Evolutionary conservation across 2,888 invertebrate genomes (phyloP), one percentile per base, ranked within the genome.

Genomic region (Marasmarcha lunaedactyla): DNA sequence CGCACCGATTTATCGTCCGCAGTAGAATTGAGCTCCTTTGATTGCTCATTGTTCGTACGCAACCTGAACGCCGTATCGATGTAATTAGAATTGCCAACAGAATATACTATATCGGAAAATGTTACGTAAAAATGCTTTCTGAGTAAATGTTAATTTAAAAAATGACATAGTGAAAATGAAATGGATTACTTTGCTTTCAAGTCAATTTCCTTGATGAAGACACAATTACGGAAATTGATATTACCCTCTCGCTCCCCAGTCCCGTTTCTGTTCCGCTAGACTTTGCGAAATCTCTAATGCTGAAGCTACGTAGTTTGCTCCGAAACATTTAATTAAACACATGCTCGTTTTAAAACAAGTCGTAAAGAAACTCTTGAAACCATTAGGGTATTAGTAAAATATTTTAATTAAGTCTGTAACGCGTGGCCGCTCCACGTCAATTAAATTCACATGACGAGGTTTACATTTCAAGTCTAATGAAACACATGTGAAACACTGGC

Each of bases 191-290:
- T 61, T 58, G 59, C 63, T 63, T 65, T n/a, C 11, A 30, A 30
- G 66, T 71, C 77, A 76, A 77, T 77, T 78, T 77, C 73, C 71
- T 73, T 74, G 73, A 78, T 77, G 72, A 76, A 73, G 20, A 20
- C 64, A 73, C 74, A 74, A 74, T 78, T 74, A 76, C 71, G 74
- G 72, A 78, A 77, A 78, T 78, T 74, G 69, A 61, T 68, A 68
- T 59, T 54, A 64, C 56, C 58, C 54, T 47, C 46, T 41, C 44
- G 41, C 37, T 38, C 35, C 42, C 52, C 38, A 5, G 13, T 34
- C 30, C 13, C 14, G 2, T 2, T 12, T 4, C 30, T 9, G 4
- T 2, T n/a, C 4, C 30, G 30, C 9, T 3, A 30, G 30, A 30
- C 30, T 7, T 30, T 3, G 30, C 30, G 30, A 30, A 30, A 30